Conservation (phyloP, 2,888 invertebrate species). For the Sinohyriopsis cumingii region DNA sequence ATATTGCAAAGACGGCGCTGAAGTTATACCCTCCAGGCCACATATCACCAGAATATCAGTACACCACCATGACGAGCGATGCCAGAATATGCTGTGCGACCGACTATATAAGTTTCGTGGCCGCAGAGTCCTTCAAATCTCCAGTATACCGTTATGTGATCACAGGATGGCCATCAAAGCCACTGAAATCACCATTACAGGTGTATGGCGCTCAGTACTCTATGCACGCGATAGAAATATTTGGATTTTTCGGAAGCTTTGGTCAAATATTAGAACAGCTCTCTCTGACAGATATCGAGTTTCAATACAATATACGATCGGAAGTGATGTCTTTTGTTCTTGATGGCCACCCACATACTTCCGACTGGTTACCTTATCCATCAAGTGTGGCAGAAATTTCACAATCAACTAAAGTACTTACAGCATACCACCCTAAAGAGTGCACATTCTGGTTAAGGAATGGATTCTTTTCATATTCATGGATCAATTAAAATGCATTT, state of each 20-base stretch:
- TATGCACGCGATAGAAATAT: slow-evolving; percentile 52
- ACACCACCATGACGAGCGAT: slow-evolving; percentile 57
- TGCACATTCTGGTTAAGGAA: slow-evolving; percentile 51
- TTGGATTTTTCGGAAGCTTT: slow-evolving; percentile 49
- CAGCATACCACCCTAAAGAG: slow-evolving; percentile 37
- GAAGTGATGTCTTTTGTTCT: slow-evolving; percentile 47
- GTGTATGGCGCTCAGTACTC: slow-evolving; percentile 32
- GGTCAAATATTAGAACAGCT: slow-evolving; percentile 21
- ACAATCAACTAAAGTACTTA: slow-evolving; percentile 22
- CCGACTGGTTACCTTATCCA: slow-evolving; percentile 38
- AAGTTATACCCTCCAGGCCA: slow-evolving; percentile 36
- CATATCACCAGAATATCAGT: slow-evolving; percentile 47
- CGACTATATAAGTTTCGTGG: slow-evolving; percentile 34
- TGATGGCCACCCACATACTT: slow-evolving; percentile 29
- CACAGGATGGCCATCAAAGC: slow-evolving; percentile 41
- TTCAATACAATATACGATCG: slow-evolving; percentile 33
- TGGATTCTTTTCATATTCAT: slow-evolving; percentile 50
- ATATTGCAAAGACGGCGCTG: slow-evolving; percentile 33
- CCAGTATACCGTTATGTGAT: slow-evolving; percentile 53
- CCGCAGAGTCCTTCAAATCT: slow-evolving; percentile 29
- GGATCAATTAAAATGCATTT: slow-evolving; percentile 44
- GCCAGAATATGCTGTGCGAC: slow-evolving; percentile 57
- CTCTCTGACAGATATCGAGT: slow-evolving; percentile 33
- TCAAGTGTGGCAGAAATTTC: slow-evolving; percentile 35
- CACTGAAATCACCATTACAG: slow-evolving; percentile 26